phyloP scores from a whole-genome alignment of 2,888 invertebrate species.

The Euzetes globulus region DNA sequence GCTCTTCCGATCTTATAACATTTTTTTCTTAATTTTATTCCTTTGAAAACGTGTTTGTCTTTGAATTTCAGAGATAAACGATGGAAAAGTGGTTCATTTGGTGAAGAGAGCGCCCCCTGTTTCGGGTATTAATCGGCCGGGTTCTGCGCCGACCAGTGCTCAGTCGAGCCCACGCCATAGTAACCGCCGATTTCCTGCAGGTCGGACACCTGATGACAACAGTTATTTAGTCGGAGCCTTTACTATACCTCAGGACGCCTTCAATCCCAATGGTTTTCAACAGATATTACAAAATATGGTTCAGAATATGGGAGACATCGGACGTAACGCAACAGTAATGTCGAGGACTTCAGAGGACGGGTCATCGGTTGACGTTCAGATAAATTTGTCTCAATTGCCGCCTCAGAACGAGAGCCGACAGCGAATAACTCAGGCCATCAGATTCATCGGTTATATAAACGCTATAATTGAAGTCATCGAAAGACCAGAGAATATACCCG shows the following conservation, averaged over 20 bases:
- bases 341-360: conserved; percentile 45
- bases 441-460: conserved; percentile 28
- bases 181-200: neutral
- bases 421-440: conserved; percentile 14
- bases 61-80: conserved; percentile 41
- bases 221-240: conserved; percentile 46
- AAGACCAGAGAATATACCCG: conserved; percentile 20
- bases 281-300: conserved; percentile 48
- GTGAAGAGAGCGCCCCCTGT: conserved; percentile 75
- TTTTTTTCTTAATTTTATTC: too few relatives aligned
- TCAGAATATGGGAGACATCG: conserved; percentile 46
- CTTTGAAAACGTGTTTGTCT: neutral
- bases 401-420: conserved; percentile 21
- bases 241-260: conserved; percentile 46
- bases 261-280: conserved; percentile 47
- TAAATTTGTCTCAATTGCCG: conserved; percentile 45
- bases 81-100: conserved; percentile 85
- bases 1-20: too few relatives aligned
- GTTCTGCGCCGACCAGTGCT: conserved; percentile 34
- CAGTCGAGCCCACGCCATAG: conserved; percentile 35
- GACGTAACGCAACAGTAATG: conserved; percentile 47
- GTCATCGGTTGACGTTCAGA: conserved; percentile 49
- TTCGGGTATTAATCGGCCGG: conserved; percentile 24
- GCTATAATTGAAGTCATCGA: conserved; percentile 31
- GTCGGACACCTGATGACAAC: conserved; percentile 9